These are phyloP conservation scores for Caenorhabditis macrosperma DNA, from an alignment of 2,888 invertebrate genomes.

Conservation along the genomic window DNA sequence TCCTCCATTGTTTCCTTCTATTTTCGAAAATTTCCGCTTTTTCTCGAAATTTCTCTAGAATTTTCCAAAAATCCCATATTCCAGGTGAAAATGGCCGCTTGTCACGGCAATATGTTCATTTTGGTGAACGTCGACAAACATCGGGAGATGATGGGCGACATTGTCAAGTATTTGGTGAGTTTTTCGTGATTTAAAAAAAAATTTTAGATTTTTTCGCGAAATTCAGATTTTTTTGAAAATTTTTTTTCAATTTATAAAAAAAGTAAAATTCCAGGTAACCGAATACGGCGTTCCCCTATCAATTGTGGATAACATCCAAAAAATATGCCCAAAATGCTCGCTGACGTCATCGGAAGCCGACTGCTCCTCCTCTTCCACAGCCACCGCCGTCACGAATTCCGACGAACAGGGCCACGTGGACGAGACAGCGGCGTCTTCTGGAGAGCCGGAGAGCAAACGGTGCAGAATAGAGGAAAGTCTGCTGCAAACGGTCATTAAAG, in stretches of 20 bases:
- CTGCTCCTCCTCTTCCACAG: not conserved
- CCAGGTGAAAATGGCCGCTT: constrained; percentile 6
- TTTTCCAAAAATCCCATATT: not conserved
- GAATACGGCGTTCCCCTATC: constrained; percentile 60
- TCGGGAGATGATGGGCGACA: constrained; percentile 49
- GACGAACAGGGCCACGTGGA: not conserved
- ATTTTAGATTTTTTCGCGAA: not conserved
- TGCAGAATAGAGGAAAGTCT: not conserved
- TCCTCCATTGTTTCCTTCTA: not conserved
- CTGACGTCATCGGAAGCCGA: not conserved
- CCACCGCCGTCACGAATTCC: not conserved
- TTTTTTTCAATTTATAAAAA: not conserved
- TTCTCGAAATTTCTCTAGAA: not conserved
- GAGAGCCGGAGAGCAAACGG: not conserved
- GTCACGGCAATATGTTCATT: constrained; percentile 46
- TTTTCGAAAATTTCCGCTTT: not conserved
- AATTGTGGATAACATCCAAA: constrained; percentile 57
- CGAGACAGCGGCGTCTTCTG: not conserved
- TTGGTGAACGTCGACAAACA: constrained; percentile 63
- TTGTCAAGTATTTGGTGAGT: constrained; percentile 55
- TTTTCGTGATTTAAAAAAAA: not conserved
- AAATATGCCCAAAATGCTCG: constrained; percentile 60
- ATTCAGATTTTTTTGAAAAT: not conserved
- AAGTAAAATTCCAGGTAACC: constrained; percentile 41
- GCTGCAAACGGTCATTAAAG: not conserved